Conservation (phyloP, 1,140 invertebrate species). For the Drosophila prosaltans region DNA sequence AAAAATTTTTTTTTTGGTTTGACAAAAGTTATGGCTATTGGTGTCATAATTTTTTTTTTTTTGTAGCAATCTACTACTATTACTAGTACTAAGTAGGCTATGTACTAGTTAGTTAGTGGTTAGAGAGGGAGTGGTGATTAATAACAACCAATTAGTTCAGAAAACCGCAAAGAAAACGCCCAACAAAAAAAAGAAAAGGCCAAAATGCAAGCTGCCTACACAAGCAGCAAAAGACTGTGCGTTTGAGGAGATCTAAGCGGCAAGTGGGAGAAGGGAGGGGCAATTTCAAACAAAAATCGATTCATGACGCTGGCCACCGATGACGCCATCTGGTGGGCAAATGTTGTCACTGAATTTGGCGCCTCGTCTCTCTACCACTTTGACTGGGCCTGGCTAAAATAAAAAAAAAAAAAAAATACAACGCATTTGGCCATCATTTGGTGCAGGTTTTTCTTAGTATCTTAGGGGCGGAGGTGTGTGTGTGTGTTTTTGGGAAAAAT, state of each 20-base stretch:
- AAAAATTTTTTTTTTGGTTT: too few species aligned
- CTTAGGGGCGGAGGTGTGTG: not conserved
- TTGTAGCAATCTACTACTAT: too few species aligned
- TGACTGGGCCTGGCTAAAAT: constrained; percentile 1
- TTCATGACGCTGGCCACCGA: constrained; percentile 4
- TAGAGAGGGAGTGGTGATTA: not conserved
- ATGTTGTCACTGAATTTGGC: not conserved
- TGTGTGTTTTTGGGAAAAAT: constrained; percentile 3
- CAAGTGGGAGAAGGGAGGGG: not conserved
- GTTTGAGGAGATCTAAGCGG: not conserved
- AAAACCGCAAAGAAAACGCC: not conserved
- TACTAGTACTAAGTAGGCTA: not conserved
- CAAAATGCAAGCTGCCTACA: constrained; percentile 8
- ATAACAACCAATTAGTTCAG: constrained; percentile 1
- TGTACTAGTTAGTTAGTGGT: not conserved
- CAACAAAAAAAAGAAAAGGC: not conserved
- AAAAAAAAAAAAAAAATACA: not conserved
- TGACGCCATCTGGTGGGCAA: constrained; percentile 12
- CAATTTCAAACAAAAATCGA: constrained; percentile 1
- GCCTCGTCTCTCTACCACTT: not conserved
- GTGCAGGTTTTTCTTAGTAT: not conserved
- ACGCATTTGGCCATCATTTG: constrained; percentile 8
- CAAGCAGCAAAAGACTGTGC: not conserved
- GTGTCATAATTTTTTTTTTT: constrained; percentile 4
- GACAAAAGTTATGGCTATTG: constrained; percentile 4